Evolutionary conservation across 1,140 invertebrate genomes (phyloP).

Genomic region (Trachymyrmex septentrionalis): DNA sequence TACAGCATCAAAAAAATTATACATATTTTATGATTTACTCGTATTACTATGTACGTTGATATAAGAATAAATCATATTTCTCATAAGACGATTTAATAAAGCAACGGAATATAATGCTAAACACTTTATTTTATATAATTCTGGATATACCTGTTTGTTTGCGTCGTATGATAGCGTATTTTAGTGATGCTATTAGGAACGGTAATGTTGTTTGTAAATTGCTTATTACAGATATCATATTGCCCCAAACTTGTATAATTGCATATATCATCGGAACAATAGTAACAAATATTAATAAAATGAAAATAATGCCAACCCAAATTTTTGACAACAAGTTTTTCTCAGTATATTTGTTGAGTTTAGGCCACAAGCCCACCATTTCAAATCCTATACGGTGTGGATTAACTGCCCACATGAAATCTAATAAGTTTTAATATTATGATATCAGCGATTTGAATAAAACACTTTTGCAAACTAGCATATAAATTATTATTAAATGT

Average conservation of each 20-base stretch:
- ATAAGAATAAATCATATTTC: not conserved
- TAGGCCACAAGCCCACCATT: slow-evolving; percentile 45
- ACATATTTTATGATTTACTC: not conserved
- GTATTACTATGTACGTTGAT: not conserved
- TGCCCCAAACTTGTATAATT: not conserved
- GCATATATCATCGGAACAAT: not conserved
- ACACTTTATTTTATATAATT: not conserved
- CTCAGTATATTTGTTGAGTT: not conserved
- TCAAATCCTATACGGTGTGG: slow-evolving; percentile 14
- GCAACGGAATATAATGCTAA: not conserved
- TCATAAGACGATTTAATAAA: no score
- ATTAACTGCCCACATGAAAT: slow-evolving; percentile 55
- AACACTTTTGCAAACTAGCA: no score
- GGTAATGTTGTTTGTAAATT: slow-evolving; percentile 21
- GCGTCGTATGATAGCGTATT: not conserved
- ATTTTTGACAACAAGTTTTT: not conserved
- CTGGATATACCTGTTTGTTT: not conserved
- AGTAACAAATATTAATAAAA: not conserved
- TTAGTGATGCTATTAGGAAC: not conserved
- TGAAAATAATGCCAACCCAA: not conserved
- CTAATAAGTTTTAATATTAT: slow-evolving; percentile 9
- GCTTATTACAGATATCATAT: not conserved
- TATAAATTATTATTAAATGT: no score
- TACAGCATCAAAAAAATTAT: no score
- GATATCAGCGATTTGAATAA: no score